Percentiles rank a stretch among this genome's conserved stretches.
Evolutionary conservation across 2,113 vertebrate species (phyloP).

Genomic region (Mesoclemmys tuberculata): DNA sequence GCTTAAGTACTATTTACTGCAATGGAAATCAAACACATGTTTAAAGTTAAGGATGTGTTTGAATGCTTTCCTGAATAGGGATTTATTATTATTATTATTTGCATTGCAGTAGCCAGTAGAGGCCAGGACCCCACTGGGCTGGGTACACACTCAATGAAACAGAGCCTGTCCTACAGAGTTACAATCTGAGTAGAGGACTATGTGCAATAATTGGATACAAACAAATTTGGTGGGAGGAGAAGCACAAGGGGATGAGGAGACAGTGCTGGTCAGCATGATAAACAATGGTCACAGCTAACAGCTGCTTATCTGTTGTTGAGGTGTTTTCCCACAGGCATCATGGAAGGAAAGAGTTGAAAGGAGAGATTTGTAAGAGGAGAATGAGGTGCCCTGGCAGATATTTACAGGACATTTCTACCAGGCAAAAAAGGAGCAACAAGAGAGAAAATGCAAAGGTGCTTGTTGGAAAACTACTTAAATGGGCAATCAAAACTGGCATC

Average conservation of each 20-base stretch:
- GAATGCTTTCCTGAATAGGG: not conserved
- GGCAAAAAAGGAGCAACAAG: not conserved
- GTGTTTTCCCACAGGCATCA: not conserved
- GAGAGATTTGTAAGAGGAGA: not conserved
- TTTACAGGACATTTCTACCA: not conserved
- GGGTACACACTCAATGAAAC: not conserved
- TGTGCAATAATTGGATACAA: not conserved
- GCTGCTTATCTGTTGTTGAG: not conserved
- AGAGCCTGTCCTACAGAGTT: not conserved
- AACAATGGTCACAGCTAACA: not conserved
- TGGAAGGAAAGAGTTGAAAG: not conserved
- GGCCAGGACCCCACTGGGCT: not conserved
- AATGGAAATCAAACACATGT: not conserved
- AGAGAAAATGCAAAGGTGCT: not conserved
- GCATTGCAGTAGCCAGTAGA: not conserved
- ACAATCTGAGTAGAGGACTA: not conserved
- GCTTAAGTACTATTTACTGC: not conserved
- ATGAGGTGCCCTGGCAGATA: not conserved
- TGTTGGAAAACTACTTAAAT: not conserved
- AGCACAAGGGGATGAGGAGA: not conserved
- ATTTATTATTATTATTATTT: slow-evolving; percentile 45
- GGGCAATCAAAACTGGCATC: not conserved
- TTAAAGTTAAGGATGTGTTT: slow-evolving; percentile 9
- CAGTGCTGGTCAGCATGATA: not conserved
- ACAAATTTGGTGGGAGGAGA: not conserved